Evolutionary conservation across 2,113 vertebrate species (phyloP), one percentile per base, ranked within the genome.

Genomic region (Pteruthius melanotis): DNA sequence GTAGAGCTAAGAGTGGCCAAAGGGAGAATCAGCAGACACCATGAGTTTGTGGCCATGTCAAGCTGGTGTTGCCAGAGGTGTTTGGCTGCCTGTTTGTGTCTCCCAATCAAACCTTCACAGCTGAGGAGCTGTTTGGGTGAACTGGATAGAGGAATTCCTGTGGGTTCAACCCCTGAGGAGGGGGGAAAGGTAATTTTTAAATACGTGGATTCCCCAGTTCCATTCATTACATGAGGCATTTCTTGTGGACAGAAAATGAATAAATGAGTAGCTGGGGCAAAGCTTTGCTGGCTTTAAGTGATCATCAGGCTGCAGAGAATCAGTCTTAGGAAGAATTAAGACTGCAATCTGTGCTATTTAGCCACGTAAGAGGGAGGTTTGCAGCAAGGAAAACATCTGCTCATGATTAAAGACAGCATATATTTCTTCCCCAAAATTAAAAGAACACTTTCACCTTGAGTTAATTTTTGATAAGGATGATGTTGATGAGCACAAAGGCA

Each of bases 381-480:
- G 57, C 90, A 54, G 57, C 30, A 35, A 66, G 60, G 30, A 50
- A 74, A 72, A 54, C 92, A 92, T 92, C 91, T 92, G 83, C 10
- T 95, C 56, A 4, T 78, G 76, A 74, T 96, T 96, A 81, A 86
- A 83, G 68, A 47, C 79, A 61, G 54, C 37, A 8, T 9, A 15
- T 53, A 59, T 63, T 90, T 77, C 76, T 94, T 90, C 76, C 71
- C 59, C 52, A 33, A 93, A 94, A 92, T 88, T 77, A 77, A 86
- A 93, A 80, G 68, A 90, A 74, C 39, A 5, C 23, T 93, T 95
- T 94, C 83, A 92, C 95, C 91, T 94, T 95, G 76, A 35, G 35
- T 90, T 92, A 90, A 78, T 90, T 89, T 93, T 94, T 90, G 68
- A 31, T 90, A 66, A 86, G 80, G 56, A 18, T 83, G 83, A 63